Base-by-base conservation (phyloP, 2,888 invertebrate species). In the Andrena fulva region DNA sequence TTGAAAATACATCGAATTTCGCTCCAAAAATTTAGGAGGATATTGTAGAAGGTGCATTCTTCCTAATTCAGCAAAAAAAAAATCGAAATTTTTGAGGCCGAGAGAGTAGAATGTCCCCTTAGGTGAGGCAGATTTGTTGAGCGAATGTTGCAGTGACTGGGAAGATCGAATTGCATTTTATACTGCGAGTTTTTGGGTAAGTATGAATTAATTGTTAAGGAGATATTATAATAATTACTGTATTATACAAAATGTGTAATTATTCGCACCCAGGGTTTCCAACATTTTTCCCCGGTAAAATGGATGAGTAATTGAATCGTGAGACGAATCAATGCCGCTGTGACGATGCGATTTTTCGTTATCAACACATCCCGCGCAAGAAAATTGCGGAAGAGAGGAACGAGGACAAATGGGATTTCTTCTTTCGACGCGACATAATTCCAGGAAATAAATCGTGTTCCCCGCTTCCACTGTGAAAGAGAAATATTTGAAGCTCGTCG, bases 391-490 rank as follows among this genome's bases (percentile, higher is more conserved):
- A 24, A 52, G 52, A 52, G 60, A 75, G 50, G 31, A 16, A 31
- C 52, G 52, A 52, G 31, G 67, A 62, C 67, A 62, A 66, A 62
- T 48, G 24, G 27, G 52, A 62, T 60, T 60, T 54, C 64, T 54
- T 20, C 50, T 66, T 35, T 31, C 29, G 63, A 63, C 24, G 50
- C 24, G 50, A 66, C 48, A 75, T 52, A 62, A 74, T 50, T 50
- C n/a, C 20, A 33, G 29, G 35, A 73, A 73, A 48, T 77, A 77
- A 67, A 75, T 77, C 60, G 77, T 42, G 52, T 77, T 75, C 75
- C 31, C 35, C 42, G 59, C 35, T 24, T n/a, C 50, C 24, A 29
- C 59, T 50, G 35, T 7, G 29, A 12, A 50, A 54, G 24, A 60
- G 48, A 52, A 35, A 73, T 33, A 42, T 20, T 52, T 16, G n/a